phyloP scores from a whole-genome alignment of 2,113 vertebrate species.

The Mola mola region DNA sequence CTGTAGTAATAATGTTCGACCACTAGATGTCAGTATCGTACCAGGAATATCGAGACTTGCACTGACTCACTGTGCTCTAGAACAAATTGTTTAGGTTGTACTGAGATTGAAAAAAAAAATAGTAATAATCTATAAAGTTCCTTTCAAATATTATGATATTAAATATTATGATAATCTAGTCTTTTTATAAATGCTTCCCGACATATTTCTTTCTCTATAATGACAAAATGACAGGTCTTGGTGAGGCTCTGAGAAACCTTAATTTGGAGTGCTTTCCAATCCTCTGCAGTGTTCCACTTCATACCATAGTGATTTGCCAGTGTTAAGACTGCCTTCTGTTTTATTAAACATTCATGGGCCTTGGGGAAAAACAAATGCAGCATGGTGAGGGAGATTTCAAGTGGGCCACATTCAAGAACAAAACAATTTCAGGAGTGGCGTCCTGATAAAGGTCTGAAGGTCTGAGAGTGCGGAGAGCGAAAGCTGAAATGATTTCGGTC shows the following conservation, averaged over 20 bases:
- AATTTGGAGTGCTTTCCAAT: not conserved
- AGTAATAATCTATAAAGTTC: too few relatives aligned
- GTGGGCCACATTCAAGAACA: conserved; percentile 1
- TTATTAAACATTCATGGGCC: conserved; percentile 41
- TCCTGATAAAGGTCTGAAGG: too few relatives aligned
- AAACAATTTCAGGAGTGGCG: too few relatives aligned
- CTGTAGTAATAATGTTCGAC: not conserved
- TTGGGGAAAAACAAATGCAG: conserved; percentile 12
- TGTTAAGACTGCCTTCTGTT: conserved; percentile 33
- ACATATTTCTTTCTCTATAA: too few relatives aligned
- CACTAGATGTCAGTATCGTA: conserved; percentile 52
- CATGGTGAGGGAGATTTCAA: not conserved
- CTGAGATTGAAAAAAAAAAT: too few relatives aligned
- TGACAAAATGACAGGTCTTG: not conserved
- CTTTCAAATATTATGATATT: too few relatives aligned
- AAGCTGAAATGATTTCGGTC: too few relatives aligned
- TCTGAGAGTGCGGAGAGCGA: too few relatives aligned
- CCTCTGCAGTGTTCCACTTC: not conserved
- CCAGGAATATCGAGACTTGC: not conserved
- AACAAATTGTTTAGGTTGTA: too few relatives aligned
- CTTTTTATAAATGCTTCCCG: too few relatives aligned
- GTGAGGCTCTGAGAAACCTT: not conserved
- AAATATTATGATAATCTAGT: too few relatives aligned
- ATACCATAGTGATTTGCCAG: not conserved
- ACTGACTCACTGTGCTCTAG: too few relatives aligned